phyloP scores from a whole-genome alignment of 1,140 invertebrate genomes.

The Trichoplusia ni region DNA sequence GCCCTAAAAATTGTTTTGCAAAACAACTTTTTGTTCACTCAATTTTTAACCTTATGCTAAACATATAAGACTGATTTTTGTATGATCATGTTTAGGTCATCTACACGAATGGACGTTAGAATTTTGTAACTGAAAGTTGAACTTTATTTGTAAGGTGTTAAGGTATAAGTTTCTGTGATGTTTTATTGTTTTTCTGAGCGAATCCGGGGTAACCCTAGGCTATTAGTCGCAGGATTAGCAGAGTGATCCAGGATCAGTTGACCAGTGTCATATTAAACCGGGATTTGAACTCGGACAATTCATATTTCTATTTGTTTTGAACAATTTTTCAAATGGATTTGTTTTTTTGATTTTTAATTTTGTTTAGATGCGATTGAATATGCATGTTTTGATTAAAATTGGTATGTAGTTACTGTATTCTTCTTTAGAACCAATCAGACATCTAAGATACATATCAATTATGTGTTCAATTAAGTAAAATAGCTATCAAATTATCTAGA shows the following conservation, averaged over 20 bases:
- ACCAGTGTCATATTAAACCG: conserved; percentile 74
- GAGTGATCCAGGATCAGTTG: conserved; percentile 73
- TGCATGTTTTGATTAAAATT: background rate
- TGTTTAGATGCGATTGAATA: background rate
- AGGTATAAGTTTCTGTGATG: conserved; percentile 34
- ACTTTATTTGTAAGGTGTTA: conserved; percentile 2
- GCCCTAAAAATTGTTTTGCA: conserved; percentile 62
- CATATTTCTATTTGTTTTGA: conserved; percentile 53
- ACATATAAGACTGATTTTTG: conserved; percentile 33
- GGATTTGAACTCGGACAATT: conserved; percentile 75
- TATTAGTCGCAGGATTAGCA: conserved; percentile 73
- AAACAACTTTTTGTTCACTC: conserved; percentile 20
- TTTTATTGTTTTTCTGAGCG: conserved; percentile 39
- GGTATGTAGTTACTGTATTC: background rate
- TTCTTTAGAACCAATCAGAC: too few species aligned
- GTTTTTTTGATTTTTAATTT: conserved; percentile 19
- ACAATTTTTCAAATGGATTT: conserved; percentile 16
- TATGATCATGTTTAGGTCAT: background rate
- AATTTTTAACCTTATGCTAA: conserved; percentile 31
- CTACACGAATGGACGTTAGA: conserved; percentile 46
- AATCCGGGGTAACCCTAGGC: conserved; percentile 57
- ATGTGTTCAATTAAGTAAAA: too few species aligned
- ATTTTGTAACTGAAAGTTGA: conserved; percentile 28
- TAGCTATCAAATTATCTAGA: too few species aligned
- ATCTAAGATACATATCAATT: too few species aligned